Evolutionary conservation across 2,888 invertebrate genomes (phyloP).

Genomic region (Epistrophe grossulariae): DNA sequence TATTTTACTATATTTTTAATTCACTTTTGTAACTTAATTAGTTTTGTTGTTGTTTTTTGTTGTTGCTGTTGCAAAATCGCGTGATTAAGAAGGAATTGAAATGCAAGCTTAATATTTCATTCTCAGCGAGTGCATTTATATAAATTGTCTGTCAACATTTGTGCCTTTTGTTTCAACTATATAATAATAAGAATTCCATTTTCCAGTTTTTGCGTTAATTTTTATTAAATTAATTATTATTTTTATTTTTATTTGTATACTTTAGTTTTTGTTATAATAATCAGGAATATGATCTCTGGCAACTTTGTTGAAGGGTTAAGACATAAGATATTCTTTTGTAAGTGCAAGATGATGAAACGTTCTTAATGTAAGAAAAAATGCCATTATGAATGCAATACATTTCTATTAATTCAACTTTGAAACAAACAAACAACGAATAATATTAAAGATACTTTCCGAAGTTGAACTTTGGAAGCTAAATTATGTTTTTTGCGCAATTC

Average conservation of each 20-base stretch:
- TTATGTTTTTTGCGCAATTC: no score
- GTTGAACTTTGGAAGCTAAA: no score
- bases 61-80: constrained; percentile 49
- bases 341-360: neutral
- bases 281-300: neutral
- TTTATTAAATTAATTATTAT: neutral
- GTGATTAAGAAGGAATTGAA: constrained; percentile 67
- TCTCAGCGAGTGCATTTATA: constrained; percentile 62
- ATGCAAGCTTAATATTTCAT: constrained; percentile 58
- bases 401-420: neutral
- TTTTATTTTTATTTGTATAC: neutral
- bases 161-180: constrained; percentile 40
- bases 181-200: constrained; percentile 20
- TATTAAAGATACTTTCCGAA: neutral
- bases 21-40: constrained; percentile 52
- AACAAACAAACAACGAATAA: neutral
- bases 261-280: neutral
- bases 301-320: constrained; percentile 29
- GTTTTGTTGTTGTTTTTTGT: constrained; percentile 11
- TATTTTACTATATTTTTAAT: neutral
- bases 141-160: constrained; percentile 68
- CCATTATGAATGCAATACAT: neutral
- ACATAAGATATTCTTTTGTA: neutral
- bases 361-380: neutral
- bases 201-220: constrained; percentile 4